Evolutionary conservation across 1,140 invertebrate genomes (phyloP).

Genomic region (Pseudomyrmex gracilis): DNA sequence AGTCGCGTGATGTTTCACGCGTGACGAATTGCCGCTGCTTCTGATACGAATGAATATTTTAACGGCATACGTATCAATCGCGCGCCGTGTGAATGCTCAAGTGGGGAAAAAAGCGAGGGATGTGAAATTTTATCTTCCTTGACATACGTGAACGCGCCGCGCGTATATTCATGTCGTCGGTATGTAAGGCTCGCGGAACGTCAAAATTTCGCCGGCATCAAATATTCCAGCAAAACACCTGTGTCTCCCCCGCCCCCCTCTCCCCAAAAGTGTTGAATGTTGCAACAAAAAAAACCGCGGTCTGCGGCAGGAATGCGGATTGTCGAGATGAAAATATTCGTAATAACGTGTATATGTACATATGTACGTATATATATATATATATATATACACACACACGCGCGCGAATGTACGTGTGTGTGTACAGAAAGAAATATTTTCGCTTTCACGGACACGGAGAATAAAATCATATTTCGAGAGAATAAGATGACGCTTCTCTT

Average conservation of each 20-base stretch:
- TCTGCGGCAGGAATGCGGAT: background rate
- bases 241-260: background rate
- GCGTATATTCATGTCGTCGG: background rate
- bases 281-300: too few relatives aligned
- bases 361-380: background rate
- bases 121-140: background rate
- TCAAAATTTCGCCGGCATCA: background rate
- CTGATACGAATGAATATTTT: background rate
- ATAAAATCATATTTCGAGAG: background rate
- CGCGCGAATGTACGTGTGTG: background rate
- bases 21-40: conserved; percentile 26
- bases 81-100: background rate
- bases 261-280: too few relatives aligned
- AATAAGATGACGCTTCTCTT: background rate
- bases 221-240: background rate
- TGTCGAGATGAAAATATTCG: conserved; percentile 17
- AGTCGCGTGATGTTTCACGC: background rate
- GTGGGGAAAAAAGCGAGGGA: background rate
- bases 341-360: background rate
- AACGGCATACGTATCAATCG: conserved; percentile 8
- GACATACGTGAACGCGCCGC: background rate
- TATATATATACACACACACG: background rate
- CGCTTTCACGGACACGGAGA: too few relatives aligned
- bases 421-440: background rate
- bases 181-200: background rate